Evolutionary conservation across 2,888 invertebrate species (phyloP).

Genomic region (Chrysina gloriosa): DNA sequence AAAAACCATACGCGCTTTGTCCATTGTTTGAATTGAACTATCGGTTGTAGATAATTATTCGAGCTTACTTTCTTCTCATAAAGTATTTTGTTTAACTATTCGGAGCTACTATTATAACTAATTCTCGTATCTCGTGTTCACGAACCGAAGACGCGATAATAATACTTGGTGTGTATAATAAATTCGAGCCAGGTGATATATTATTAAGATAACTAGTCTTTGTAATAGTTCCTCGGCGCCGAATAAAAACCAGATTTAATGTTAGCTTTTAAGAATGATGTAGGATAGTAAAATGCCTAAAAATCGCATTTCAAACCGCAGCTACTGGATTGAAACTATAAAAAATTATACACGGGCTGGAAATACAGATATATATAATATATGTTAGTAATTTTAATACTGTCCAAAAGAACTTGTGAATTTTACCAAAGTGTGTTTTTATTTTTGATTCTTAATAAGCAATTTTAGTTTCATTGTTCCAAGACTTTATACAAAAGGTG

Average conservation of each 20-base stretch:
- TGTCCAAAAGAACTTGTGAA: too few relatives aligned
- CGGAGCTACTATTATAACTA: slow-evolving; percentile 36
- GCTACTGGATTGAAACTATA: slow-evolving; percentile 17
- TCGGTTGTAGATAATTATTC: slow-evolving; percentile 27
- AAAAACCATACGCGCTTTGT: slow-evolving; percentile 7
- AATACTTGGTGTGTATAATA: slow-evolving; percentile 15
- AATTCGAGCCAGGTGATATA: slow-evolving; percentile 35
- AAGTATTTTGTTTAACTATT: slow-evolving; percentile 33
- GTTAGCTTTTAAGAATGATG: not conserved
- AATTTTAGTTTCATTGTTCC: too few relatives aligned
- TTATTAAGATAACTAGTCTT: slow-evolving; percentile 37
- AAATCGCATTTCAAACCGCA: not conserved
- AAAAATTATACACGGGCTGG: too few relatives aligned
- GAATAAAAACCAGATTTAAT: slow-evolving; percentile 3
- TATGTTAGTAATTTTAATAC: too few relatives aligned
- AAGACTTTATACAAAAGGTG: too few relatives aligned
- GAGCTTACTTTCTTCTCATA: slow-evolving; percentile 25
- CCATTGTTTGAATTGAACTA: slow-evolving; percentile 32
- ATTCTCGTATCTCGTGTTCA: slow-evolving; percentile 35
- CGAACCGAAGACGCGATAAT: slow-evolving; percentile 33
- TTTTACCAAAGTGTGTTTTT: too few relatives aligned
- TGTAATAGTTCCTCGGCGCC: slow-evolving; percentile 18
- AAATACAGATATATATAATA: too few relatives aligned
- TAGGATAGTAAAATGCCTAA: slow-evolving; percentile 6
- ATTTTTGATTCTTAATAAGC: too few relatives aligned